A percentile compares a stretch with the other conserved stretches of the same genome.
Conservation (phyloP, 2,113 vertebrate genomes). For the Leucosticte australis region DNA sequence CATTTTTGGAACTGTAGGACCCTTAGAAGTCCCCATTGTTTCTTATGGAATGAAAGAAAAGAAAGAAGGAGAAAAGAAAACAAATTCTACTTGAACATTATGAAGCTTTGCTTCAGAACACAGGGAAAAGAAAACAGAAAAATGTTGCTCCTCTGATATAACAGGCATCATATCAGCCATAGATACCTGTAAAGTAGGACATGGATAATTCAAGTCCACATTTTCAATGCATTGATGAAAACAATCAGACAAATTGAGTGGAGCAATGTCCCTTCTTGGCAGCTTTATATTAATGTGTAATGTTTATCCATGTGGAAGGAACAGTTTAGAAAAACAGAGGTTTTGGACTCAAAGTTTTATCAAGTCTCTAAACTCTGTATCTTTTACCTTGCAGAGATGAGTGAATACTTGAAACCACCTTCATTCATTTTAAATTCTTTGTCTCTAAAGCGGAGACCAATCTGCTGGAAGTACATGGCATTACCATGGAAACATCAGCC, state of each 20-base stretch:
- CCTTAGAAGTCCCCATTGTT: background rate
- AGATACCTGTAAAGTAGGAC: background rate
- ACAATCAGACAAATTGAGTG: background rate
- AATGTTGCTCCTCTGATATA: background rate
- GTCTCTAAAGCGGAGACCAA: background rate
- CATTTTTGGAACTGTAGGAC: background rate
- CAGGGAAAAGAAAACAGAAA: background rate
- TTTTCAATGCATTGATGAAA: background rate
- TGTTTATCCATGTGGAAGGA: background rate
- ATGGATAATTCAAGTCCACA: background rate
- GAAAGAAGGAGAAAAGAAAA: background rate
- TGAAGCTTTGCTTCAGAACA: background rate
- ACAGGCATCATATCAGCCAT: background rate
- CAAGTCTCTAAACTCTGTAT: background rate
- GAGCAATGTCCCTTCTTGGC: background rate
- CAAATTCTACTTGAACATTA: background rate
- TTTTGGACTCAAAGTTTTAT: background rate
- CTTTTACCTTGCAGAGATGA: background rate
- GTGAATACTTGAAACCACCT: background rate
- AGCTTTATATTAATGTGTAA: background rate
- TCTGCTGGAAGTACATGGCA: background rate
- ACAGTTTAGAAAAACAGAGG: background rate
- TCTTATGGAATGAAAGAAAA: background rate
- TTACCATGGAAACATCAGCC: background rate
- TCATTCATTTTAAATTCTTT: background rate